phyloP scores from a whole-genome alignment of 2,113 vertebrate species.

The Elephantulus edwardii region DNA sequence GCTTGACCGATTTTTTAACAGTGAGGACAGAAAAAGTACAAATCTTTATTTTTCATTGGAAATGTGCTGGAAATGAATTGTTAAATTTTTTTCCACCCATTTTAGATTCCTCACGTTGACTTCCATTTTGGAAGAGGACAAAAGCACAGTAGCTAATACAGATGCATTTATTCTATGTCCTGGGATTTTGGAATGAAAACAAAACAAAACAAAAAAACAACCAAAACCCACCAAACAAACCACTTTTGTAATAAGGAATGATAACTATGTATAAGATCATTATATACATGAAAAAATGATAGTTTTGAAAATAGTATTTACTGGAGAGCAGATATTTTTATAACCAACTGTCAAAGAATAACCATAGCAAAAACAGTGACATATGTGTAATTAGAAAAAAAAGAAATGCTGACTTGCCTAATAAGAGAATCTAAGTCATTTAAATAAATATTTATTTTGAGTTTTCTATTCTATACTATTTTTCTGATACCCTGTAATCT shows the following conservation, averaged over 20 bases:
- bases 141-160: neutral
- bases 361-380: neutral
- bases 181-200: conserved; percentile 3
- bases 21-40: neutral
- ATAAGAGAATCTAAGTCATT: neutral
- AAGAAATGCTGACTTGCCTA: neutral
- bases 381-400: conserved; percentile 4
- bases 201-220: too few relatives aligned
- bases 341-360: neutral
- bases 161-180: neutral
- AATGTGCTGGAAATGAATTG: neutral
- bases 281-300: neutral
- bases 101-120: conserved; percentile 17
- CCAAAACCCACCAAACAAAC: too few relatives aligned
- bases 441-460: neutral
- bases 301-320: neutral
- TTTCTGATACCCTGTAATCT: neutral
- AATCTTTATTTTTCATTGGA: neutral
- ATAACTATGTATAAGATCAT: neutral
- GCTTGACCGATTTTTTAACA: neutral
- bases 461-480: neutral
- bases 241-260: neutral
- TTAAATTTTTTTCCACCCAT: neutral
- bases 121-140: too few relatives aligned
- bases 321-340: neutral